Conservation (phyloP, 1,140 invertebrate species). For the Drosophila novamexicana region DNA sequence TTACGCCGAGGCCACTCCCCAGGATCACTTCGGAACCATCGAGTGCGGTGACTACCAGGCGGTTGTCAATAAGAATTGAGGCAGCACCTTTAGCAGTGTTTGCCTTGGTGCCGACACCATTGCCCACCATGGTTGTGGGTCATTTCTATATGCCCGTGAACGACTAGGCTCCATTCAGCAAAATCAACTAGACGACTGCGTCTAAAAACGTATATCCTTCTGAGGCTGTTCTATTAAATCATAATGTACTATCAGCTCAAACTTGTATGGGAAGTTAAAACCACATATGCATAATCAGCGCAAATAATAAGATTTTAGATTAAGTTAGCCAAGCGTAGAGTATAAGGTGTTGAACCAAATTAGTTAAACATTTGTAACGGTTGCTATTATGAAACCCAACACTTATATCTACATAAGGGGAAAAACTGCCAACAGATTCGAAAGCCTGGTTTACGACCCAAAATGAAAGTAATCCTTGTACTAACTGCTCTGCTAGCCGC, state of each 20-base stretch:
- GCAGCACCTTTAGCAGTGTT: slow-evolving; percentile 64
- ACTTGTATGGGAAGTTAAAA: too few species aligned
- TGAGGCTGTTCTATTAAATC: too few species aligned
- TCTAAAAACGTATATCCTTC: too few species aligned
- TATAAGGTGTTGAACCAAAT: too few species aligned
- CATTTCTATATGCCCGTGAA: slow-evolving; percentile 69
- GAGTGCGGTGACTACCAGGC: slow-evolving; percentile 59
- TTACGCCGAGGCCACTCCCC: slow-evolving; percentile 85
- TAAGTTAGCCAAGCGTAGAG: too few species aligned
- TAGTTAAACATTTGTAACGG: too few species aligned
- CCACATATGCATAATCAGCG: too few species aligned
- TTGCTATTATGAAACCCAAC: neutral
- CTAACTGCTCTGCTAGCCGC: slow-evolving; percentile 1
- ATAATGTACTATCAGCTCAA: too few species aligned
- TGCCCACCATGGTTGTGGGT: slow-evolving; percentile 72
- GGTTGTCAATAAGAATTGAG: slow-evolving; percentile 65
- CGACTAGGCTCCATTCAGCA: slow-evolving; percentile 74
- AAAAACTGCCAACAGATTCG: neutral
- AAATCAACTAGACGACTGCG: slow-evolving; percentile 57
- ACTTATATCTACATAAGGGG: too few species aligned
- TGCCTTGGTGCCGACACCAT: slow-evolving; percentile 83
- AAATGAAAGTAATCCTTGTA: slow-evolving; percentile 6
- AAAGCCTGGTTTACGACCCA: neutral
- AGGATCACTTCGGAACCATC: slow-evolving; percentile 60
- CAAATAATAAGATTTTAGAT: too few species aligned